Conservation (phyloP, 2,888 invertebrate genomes). For the Pterobdella sp. region DNA sequence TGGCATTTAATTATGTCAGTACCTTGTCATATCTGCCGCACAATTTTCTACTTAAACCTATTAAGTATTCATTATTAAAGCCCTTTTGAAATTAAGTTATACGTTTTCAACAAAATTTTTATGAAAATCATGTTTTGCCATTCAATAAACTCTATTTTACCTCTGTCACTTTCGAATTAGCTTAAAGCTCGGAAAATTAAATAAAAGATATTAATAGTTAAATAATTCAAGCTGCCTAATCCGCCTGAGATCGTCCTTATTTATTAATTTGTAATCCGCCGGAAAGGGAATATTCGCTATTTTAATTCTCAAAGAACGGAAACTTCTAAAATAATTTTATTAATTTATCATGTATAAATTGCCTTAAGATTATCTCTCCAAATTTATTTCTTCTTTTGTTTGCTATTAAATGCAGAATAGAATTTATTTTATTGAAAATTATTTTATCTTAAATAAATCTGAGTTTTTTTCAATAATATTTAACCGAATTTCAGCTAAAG, state of each 20-base stretch:
- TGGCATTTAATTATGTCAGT: not conserved
- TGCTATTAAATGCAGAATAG: not conserved
- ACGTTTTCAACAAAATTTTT: no score
- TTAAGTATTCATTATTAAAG: no score
- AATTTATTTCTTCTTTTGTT: not conserved
- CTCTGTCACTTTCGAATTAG: not conserved
- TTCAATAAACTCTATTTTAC: not conserved
- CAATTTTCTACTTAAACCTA: no score
- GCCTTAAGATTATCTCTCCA: not conserved
- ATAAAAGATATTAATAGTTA: not conserved
- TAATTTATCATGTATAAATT: slow-evolving; percentile 15
- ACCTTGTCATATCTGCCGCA: no score
- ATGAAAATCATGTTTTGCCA: no score
- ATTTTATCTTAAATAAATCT: no score
- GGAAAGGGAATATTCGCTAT: not conserved
- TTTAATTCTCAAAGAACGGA: not conserved
- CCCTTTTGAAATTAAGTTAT: no score
- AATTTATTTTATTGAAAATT: not conserved
- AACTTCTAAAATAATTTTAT: not conserved
- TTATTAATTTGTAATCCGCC: slow-evolving; percentile 10
- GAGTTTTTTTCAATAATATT: no score
- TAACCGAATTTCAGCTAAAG: no score
- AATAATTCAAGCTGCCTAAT: slow-evolving; percentile 10
- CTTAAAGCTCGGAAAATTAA: not conserved
- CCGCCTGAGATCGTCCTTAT: not conserved